phyloP scores from a whole-genome alignment of 2,888 invertebrate species.

The Balanococcus diminutus region DNA sequence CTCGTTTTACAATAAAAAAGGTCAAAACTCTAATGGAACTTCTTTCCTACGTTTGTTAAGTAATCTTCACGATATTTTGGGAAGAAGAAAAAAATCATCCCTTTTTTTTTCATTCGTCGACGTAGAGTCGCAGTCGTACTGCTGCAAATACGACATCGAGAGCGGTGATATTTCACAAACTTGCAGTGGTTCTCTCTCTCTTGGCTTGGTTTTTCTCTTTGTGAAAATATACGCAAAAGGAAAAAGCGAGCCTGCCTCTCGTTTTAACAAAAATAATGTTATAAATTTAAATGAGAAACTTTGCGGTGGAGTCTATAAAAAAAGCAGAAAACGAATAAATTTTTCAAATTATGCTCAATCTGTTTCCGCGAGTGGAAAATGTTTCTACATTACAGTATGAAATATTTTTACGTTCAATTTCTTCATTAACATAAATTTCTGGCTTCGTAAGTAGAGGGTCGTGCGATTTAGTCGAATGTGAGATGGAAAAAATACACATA shows the following conservation, averaged over 20 bases:
- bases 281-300: conserved; percentile 1
- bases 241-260: neutral
- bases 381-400: neutral
- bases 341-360: neutral
- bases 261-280: neutral
- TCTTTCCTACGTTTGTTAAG: conserved; percentile 1
- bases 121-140: neutral
- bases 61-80: neutral
- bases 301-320: neutral
- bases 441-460: neutral
- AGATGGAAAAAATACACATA: neutral
- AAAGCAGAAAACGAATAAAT: neutral
- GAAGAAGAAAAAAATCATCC: neutral
- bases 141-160: neutral
- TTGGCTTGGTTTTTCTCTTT: too few species aligned
- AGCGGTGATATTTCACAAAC: neutral
- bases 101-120: neutral
- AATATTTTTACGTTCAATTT: conserved; percentile 5
- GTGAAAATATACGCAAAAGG: neutral
- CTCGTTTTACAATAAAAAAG: neutral
- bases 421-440: neutral
- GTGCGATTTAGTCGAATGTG: neutral
- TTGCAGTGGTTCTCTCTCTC: neutral
- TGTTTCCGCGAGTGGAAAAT: neutral
- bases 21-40: conserved; percentile 17